These are phyloP conservation scores for Gari tellinella DNA, from an alignment of 2,888 invertebrate species.

Conservation along the genomic window DNA sequence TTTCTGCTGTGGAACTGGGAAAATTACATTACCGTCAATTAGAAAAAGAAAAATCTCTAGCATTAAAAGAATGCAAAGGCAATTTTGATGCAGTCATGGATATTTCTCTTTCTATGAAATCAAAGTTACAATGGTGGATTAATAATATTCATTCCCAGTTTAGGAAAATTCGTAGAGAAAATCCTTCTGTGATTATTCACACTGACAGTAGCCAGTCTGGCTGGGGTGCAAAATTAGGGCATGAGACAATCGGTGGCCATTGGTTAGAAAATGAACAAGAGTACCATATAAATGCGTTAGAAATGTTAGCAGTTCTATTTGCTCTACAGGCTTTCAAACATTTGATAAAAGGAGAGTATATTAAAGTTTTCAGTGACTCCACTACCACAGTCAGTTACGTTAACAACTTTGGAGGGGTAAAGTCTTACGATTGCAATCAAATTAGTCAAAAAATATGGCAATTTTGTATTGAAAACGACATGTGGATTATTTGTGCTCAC, in stretches of 20 bases:
- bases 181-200: constrained; percentile 7
- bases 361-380: constrained; percentile 9
- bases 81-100: constrained; percentile 20
- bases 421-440: constrained; percentile 14
- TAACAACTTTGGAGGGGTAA: constrained; percentile 18
- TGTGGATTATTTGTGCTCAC: constrained; percentile 13
- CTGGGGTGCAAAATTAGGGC: constrained; percentile 10
- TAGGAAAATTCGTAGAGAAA: constrained; percentile 23
- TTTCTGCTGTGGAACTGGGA: constrained; percentile 48
- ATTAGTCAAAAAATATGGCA: constrained; percentile 27
- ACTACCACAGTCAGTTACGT: constrained; percentile 15
- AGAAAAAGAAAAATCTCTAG: constrained; percentile 35
- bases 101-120: constrained; percentile 26
- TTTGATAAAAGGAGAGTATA: not conserved
- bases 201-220: constrained; percentile 7
- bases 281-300: constrained; percentile 21
- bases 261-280: constrained; percentile 10
- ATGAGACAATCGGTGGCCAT: constrained; percentile 18
- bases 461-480: constrained; percentile 9
- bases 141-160: constrained; percentile 24
- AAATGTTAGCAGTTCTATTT: constrained; percentile 25
- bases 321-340: constrained; percentile 11
- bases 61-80: constrained; percentile 28
- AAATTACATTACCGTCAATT: constrained; percentile 35
- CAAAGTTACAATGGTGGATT: constrained; percentile 43